Conservation (phyloP, 2,797 vertebrate genomes). For the Falco concolor region DNA sequence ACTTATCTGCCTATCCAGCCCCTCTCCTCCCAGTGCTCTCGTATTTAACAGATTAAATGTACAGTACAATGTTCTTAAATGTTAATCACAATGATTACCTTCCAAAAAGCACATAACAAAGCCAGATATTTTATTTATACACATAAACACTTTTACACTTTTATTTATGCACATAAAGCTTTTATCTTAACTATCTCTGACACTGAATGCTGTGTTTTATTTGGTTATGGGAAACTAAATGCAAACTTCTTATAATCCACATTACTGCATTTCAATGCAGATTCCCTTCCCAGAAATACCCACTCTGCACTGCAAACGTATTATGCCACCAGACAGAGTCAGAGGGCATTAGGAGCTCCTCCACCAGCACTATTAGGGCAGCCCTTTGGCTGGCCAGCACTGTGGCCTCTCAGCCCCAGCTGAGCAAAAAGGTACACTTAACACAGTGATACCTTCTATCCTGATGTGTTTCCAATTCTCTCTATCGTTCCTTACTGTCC, state of each 20-base stretch:
- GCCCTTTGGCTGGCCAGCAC: neutral
- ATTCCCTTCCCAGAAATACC: neutral
- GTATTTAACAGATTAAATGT: constrained; percentile 30
- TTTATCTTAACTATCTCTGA: constrained; percentile 34
- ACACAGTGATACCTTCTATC: neutral
- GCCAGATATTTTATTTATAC: constrained; percentile 30
- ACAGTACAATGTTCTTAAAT: neutral
- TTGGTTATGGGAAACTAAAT: neutral
- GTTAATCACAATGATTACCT: constrained; percentile 27
- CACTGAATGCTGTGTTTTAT: neutral
- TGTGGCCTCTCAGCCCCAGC: neutral
- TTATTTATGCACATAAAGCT: constrained; percentile 16
- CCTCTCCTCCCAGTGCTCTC: neutral
- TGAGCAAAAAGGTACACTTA: neutral
- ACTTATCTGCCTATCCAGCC: constrained; percentile 23
- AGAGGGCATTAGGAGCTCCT: neutral
- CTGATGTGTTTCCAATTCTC: neutral
- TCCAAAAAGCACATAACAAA: constrained; percentile 26
- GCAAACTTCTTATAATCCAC: neutral
- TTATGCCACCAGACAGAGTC: neutral
- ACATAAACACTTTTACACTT: neutral
- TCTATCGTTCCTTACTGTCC: neutral
- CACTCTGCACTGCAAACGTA: neutral
- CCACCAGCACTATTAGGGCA: neutral
- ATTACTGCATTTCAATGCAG: neutral